These are phyloP conservation scores for Lepidurus packardi DNA, from an alignment of 1,140 invertebrate species.

Conservation along the genomic window DNA sequence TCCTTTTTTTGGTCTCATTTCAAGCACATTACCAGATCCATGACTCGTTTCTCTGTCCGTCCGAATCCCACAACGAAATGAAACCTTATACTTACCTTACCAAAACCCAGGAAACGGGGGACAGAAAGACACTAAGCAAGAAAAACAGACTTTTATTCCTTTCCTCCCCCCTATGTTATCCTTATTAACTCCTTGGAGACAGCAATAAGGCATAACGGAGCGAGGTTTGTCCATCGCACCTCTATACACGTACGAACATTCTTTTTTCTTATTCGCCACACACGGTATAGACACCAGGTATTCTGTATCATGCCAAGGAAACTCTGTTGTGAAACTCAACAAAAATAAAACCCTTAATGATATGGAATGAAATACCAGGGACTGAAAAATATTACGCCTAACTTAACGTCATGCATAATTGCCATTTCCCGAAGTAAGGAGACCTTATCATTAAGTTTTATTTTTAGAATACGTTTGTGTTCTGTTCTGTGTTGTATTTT, in stretches of 20 bases:
- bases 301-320: too few relatives aligned
- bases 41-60: not conserved
- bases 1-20: not conserved
- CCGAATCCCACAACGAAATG: slow-evolving; percentile 4
- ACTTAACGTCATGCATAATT: too few relatives aligned
- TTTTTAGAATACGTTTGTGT: not conserved
- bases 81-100: not conserved
- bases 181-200: not conserved
- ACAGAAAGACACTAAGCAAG: not conserved
- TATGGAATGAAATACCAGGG: not conserved
- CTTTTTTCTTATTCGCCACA: not conserved
- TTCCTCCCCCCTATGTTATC: not conserved
- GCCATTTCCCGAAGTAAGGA: not conserved
- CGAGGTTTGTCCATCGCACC: not conserved
- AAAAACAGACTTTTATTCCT: not conserved
- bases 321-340: too few relatives aligned
- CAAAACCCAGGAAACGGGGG: not conserved
- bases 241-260: not conserved
- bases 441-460: not conserved
- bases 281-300: not conserved
- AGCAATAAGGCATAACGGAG: not conserved
- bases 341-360: not conserved
- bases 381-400: not conserved
- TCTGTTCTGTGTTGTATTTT: not conserved
- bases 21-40: not conserved